A percentile compares a stretch with the other conserved stretches of the same genome.
phyloP scores from a whole-genome alignment of 2,888 invertebrate genomes.

The Argynnis bischoffii region DNA sequence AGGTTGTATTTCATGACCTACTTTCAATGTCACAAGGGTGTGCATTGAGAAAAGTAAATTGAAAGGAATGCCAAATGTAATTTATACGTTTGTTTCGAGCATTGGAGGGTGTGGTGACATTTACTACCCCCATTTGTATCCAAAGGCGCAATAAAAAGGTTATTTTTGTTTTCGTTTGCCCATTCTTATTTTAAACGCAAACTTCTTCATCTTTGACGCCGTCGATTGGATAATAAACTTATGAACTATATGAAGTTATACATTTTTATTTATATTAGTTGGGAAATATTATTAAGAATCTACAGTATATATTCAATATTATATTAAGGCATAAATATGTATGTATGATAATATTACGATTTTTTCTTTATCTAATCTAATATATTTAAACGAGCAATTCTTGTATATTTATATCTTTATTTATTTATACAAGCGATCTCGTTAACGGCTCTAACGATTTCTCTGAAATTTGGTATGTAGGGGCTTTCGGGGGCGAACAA shows the following conservation, averaged over 20 bases:
- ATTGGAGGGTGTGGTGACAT: constrained; percentile 8
- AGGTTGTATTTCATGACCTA: constrained; percentile 22
- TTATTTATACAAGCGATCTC: too few species aligned
- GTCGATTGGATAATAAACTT: constrained; percentile 2
- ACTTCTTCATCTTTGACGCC: not conserved
- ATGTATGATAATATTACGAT: too few species aligned
- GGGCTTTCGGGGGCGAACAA: too few species aligned
- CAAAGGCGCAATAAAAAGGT: not conserved
- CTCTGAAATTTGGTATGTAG: too few species aligned
- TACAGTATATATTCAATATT: too few species aligned
- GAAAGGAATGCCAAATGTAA: constrained; percentile 25
- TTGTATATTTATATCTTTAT: too few species aligned
- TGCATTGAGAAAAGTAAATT: constrained; percentile 19
- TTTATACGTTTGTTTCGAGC: constrained; percentile 22
- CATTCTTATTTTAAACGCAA: not conserved
- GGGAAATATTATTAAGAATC: too few species aligned
- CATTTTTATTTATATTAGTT: too few species aligned
- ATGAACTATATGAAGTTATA: not conserved
- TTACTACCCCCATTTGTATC: constrained; percentile 11
- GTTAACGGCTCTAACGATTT: too few species aligned
- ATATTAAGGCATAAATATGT: too few species aligned
- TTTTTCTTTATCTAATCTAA: too few species aligned
- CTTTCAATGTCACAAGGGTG: constrained; percentile 22
- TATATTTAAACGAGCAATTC: too few species aligned
- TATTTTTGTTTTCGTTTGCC: constrained; percentile 9